Evolutionary conservation across 1,140 invertebrate species (phyloP).

Genomic region (Gonatopus flavifemur): DNA sequence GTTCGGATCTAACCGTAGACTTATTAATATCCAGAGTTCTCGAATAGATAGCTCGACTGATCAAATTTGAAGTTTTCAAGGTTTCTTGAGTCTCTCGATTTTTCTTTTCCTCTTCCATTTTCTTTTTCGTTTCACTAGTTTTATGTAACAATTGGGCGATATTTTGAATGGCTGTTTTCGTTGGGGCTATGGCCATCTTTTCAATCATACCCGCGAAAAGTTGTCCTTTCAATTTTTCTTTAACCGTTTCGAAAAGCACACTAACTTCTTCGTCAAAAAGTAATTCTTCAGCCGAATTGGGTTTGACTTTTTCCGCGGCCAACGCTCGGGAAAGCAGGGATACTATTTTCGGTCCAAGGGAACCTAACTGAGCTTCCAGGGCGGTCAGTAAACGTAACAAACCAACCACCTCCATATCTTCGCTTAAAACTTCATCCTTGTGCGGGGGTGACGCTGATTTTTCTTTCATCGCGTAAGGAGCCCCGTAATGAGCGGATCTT

Average conservation of each 20-base stretch:
- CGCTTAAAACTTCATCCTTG: conserved; percentile 40
- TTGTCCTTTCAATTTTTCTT: conserved; percentile 82
- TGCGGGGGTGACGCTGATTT: conserved; percentile 40
- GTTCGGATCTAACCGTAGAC: conserved; percentile 46
- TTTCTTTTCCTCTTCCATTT: conserved; percentile 57
- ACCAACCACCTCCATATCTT: conserved; percentile 61
- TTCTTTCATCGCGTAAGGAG: conserved; percentile 42
- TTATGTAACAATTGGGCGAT: conserved; percentile 69
- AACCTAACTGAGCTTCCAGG: conserved; percentile 77
- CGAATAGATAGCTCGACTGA: conserved; percentile 35
- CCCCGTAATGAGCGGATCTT: conserved; percentile 44
- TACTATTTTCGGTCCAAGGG: conserved; percentile 75
- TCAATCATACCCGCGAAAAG: conserved; percentile 74
- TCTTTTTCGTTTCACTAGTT: conserved; percentile 59
- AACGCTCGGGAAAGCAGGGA: conserved; percentile 72
- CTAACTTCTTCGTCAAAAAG: conserved; percentile 70
- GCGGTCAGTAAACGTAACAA: conserved; percentile 75
- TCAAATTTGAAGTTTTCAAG: conserved; percentile 32
- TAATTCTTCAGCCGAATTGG: conserved; percentile 74
- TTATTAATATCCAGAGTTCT: conserved; percentile 31
- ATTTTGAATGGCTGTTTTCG: conserved; percentile 65
- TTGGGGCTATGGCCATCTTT: conserved; percentile 64
- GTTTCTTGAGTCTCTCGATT: conserved; percentile 38
- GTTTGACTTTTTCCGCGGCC: conserved; percentile 71
- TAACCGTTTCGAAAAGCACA: conserved; percentile 78